Base-by-base conservation (phyloP, 2,113 vertebrate species). In the Odontophorus gujanensis region DNA sequence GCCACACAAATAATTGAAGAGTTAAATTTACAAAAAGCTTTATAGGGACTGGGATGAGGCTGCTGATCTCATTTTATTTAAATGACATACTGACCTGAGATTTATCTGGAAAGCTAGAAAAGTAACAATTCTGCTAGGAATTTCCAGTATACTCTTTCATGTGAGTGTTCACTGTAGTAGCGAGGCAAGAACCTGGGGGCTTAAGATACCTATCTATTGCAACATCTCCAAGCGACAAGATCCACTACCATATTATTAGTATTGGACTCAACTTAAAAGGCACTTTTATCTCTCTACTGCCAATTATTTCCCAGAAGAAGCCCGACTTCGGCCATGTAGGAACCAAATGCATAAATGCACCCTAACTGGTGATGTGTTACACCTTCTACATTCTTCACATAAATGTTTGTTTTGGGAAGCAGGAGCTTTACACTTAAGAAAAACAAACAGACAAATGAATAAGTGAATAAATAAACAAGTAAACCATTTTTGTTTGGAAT, bases 241-340 rank as follows among this genome's bases (percentile, higher is more conserved):
- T 79, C 43, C 2, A 58, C 25, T 50, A 59, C 32, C 4, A 2
- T 47, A 50, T 68, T n/a, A 89, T 66, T 91, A 51, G 26, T 92
- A 18, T 69, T 74, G 26, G 48, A 85, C 69, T 79, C 50, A 81
- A 24, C 13, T 89, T 85, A 53, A 88, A 68, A 92, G 40, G 14
- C 19, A 38, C 28, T 94, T 71, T 62, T 1, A 0, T 72, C 43
- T 90, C 43, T 89, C 63, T 36, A 28, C 18, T 51, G 82, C 80
- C 73, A 77, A 12, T 88, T 87, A 88, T 81, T 93, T 95, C 81
- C 76, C 65, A 67, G 65, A 96, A 30, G n/a, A 87, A 22, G 25
- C 51, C 94, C 89, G 65, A 78, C 69, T 92, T 94, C 34, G 68
- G 40, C 71, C 77, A 51, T 28, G 3, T 88, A 83, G 94, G 65